phyloP scores from a whole-genome alignment of 2,888 invertebrate genomes.

The Microdon myrmicae region DNA sequence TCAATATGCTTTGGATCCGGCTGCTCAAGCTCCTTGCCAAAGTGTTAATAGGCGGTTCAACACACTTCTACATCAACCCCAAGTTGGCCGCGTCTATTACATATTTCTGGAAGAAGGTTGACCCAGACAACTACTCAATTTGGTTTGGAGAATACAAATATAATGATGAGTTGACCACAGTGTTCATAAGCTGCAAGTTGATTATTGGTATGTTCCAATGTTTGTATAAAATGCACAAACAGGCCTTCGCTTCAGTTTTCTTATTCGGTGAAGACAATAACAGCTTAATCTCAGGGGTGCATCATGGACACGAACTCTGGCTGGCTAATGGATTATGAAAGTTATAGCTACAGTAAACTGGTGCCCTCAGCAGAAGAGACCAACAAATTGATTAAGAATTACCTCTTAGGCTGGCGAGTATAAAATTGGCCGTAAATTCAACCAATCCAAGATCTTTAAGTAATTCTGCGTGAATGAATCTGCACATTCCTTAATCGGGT shows the following conservation, averaged over 20 bases:
- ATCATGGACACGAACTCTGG: conserved; percentile 94
- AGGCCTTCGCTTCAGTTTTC: conserved; percentile 92
- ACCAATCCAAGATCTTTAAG: conserved; percentile 99
- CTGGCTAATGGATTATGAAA: conserved; percentile 97
- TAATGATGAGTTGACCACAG: conserved; percentile 87
- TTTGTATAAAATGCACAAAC: conserved; percentile 97
- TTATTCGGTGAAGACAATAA: conserved; percentile 93
- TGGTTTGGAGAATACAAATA: conserved; percentile 99
- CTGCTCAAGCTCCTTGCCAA: conserved; percentile 73
- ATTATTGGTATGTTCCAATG: conserved; percentile 98
- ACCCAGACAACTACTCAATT: conserved; percentile 94
- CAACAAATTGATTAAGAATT: conserved; percentile 86
- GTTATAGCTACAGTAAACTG: conserved; percentile 94
- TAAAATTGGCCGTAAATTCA: conserved; percentile 89
- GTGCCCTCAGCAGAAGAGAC: conserved; percentile 83
- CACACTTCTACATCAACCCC: conserved; percentile 88
- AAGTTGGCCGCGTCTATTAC: conserved; percentile 89
- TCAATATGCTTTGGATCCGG: conserved; percentile 79
- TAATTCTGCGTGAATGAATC: conserved; percentile 67
- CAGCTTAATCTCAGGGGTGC: conserved; percentile 96
- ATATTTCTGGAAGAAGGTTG: conserved; percentile 98
- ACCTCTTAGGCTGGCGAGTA: conserved; percentile 89
- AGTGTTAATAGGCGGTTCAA: conserved; percentile 94
- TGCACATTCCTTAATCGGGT: too few relatives aligned
- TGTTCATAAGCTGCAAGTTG: conserved; percentile 98